phyloP scores from a whole-genome alignment of 2,888 invertebrate genomes.

The Melitaea athalia region DNA sequence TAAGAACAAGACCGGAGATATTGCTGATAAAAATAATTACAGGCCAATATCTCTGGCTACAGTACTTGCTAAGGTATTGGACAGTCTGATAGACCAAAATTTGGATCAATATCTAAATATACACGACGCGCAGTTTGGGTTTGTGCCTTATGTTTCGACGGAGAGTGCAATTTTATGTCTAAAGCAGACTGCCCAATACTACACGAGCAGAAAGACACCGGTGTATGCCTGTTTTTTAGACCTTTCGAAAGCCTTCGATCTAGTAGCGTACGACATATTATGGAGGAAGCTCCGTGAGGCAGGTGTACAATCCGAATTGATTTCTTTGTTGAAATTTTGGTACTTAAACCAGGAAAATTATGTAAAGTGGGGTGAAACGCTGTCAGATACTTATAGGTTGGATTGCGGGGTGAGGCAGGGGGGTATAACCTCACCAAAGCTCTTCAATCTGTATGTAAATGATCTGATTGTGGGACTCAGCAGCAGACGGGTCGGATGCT shows the following conservation, averaged over 20 bases:
- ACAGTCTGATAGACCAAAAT: conserved; percentile 1
- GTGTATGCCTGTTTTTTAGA: conserved; percentile 29
- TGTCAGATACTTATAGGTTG: conserved; percentile 1
- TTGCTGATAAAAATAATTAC: background rate
- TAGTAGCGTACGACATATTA: conserved; percentile 21
- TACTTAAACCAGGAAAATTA: conserved; percentile 34
- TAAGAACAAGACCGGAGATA: background rate
- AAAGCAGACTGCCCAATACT: conserved; percentile 26
- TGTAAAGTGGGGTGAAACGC: conserved; percentile 28
- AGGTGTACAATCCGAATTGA: background rate
- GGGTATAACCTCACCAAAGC: conserved; percentile 28
- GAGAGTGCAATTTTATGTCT: conserved; percentile 12
- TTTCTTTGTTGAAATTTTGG: conserved; percentile 30
- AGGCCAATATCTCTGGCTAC: conserved; percentile 4
- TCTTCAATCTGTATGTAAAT: conserved; percentile 30
- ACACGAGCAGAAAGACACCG: conserved; percentile 23
- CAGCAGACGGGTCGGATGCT: conserved; percentile 22
- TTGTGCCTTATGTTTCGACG: background rate
- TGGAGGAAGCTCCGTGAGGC: conserved; percentile 24
- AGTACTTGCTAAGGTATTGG: conserved; percentile 4
- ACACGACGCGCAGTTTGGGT: conserved; percentile 6
- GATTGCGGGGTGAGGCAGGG: conserved; percentile 33
- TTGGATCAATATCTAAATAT: background rate
- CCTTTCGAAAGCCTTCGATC: conserved; percentile 31
- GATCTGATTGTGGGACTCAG: conserved; percentile 27